phyloP scores from a whole-genome alignment of 2,888 invertebrate genomes.

The Tenthredo scrophulariae region DNA sequence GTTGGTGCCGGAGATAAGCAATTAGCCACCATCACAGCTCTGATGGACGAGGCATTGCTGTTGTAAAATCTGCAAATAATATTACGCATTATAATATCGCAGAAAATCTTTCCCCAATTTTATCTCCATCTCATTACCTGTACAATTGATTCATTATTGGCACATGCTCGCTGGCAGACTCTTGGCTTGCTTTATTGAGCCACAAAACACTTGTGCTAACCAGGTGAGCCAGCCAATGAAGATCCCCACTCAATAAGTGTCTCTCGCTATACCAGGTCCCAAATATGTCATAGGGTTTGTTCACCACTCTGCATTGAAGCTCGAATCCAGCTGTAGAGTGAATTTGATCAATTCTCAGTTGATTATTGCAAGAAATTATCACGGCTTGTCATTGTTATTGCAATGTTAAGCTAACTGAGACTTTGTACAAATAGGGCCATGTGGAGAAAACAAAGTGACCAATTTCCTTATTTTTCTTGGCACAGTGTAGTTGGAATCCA shows the following conservation, averaged over 20 bases:
- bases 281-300: constrained; percentile 93
- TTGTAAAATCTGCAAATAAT: constrained; percentile 84
- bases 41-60: constrained; percentile 88
- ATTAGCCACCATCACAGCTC: constrained; percentile 88
- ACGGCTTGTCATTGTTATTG: background rate
- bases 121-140: constrained; percentile 65
- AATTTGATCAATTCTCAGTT: background rate
- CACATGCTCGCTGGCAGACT: constrained; percentile 88
- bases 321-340: constrained; percentile 82
- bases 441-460: constrained; percentile 25
- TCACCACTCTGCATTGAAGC: constrained; percentile 87
- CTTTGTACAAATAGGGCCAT: constrained; percentile 10
- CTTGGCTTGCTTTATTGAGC: constrained; percentile 91
- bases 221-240: constrained; percentile 89
- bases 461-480: constrained; percentile 65
- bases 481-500: constrained; percentile 62
- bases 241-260: constrained; percentile 89
- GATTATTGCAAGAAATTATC: background rate
- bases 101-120: background rate
- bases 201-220: constrained; percentile 88
- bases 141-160: constrained; percentile 88
- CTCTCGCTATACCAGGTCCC: constrained; percentile 94
- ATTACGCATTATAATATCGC: background rate
- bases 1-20: constrained; percentile 79
- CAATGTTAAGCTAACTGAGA: background rate